phyloP scores from a whole-genome alignment of 2,888 invertebrate species.

The Harpalus rufipes region DNA sequence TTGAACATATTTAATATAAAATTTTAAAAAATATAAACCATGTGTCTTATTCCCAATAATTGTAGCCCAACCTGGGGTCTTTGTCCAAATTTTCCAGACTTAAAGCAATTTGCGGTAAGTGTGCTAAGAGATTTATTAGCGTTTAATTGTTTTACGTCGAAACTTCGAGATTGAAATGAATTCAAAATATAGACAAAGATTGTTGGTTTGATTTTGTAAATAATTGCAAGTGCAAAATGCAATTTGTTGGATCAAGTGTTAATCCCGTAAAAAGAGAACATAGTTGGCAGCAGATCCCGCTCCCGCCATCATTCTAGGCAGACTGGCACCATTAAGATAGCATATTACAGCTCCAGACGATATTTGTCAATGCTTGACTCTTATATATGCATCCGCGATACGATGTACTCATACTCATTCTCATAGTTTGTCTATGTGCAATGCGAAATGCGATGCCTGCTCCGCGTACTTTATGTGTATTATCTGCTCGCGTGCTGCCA shows the following conservation, averaged over 20 bases:
- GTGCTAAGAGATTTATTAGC: too few relatives aligned
- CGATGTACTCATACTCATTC: constrained; percentile 29
- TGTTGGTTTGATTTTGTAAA: neutral
- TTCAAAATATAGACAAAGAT: too few relatives aligned
- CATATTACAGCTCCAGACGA: constrained; percentile 64
- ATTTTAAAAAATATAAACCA: too few relatives aligned
- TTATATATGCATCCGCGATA: constrained; percentile 60
- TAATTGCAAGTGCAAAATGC: neutral
- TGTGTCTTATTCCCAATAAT: too few relatives aligned
- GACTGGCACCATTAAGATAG: constrained; percentile 65
- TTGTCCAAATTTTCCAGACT: too few relatives aligned
- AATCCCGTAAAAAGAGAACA: neutral
- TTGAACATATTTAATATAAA: too few relatives aligned
- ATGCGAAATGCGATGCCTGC: constrained; percentile 19
- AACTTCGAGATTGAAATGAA: too few relatives aligned
- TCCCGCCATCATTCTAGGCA: constrained; percentile 9
- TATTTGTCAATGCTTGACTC: constrained; percentile 65
- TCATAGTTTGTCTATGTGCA: constrained; percentile 51
- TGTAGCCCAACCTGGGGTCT: too few relatives aligned
- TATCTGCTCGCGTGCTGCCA: constrained; percentile 28
- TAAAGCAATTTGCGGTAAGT: too few relatives aligned
- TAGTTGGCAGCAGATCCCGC: neutral
- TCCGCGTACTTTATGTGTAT: constrained; percentile 50
- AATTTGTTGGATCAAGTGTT: constrained; percentile 6
- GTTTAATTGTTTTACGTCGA: too few relatives aligned